phyloP scores from a whole-genome alignment of 2,888 invertebrate species.

The Standfussiana lucernea region DNA sequence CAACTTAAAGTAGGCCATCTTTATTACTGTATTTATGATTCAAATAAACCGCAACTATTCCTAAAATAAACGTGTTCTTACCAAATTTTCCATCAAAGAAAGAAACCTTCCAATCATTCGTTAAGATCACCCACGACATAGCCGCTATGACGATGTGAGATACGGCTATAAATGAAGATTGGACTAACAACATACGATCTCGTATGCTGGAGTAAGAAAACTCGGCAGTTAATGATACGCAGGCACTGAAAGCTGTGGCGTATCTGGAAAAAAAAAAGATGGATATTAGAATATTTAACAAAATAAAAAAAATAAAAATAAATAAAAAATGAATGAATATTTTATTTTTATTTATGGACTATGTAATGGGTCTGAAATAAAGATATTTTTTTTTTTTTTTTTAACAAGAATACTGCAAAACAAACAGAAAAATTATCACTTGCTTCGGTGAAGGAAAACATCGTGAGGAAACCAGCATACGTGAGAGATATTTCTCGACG shows the following conservation, averaged over 20 bases:
- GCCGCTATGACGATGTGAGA: slow-evolving; percentile 76
- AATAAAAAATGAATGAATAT: too few relatives aligned
- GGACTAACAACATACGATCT: slow-evolving; percentile 79
- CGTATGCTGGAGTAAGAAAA: slow-evolving; percentile 81
- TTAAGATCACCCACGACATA: slow-evolving; percentile 80
- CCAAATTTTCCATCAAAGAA: slow-evolving; percentile 78
- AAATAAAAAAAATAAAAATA: too few relatives aligned
- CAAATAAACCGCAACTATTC: background rate
- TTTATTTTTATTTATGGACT: too few relatives aligned
- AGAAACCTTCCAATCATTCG: slow-evolving; percentile 77
- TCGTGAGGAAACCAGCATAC: too few relatives aligned
- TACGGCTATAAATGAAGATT: slow-evolving; percentile 77
- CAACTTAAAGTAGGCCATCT: background rate
- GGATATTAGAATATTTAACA: too few relatives aligned
- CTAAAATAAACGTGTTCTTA: slow-evolving; percentile 59
- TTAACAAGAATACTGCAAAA: background rate
- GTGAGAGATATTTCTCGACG: too few relatives aligned
- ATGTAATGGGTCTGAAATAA: too few relatives aligned
- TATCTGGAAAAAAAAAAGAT: slow-evolving; percentile 73
- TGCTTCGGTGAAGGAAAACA: too few relatives aligned
- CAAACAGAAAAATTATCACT: background rate
- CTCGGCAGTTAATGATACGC: slow-evolving; percentile 79
- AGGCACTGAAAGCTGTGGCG: slow-evolving; percentile 79
- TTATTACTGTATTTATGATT: background rate
- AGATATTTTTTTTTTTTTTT: too few relatives aligned